A percentile compares a stretch with the other conserved stretches of the same genome.
Conservation (phyloP, 2,888 invertebrate genomes). For the Himalopsyche tibetana region DNA sequence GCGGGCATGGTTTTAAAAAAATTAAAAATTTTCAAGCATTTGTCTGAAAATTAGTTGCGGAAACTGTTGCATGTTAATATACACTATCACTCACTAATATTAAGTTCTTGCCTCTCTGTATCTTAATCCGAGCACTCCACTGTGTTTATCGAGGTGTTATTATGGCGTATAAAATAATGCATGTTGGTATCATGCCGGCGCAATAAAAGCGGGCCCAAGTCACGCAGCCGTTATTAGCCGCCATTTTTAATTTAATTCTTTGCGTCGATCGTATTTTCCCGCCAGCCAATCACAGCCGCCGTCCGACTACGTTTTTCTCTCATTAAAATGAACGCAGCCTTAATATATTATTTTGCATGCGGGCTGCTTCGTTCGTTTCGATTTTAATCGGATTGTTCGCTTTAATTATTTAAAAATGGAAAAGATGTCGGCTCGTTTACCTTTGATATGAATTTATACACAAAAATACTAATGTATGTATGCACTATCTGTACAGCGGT, state of each 20-base stretch:
- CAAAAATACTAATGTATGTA: no score
- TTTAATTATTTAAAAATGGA: constrained; percentile 41
- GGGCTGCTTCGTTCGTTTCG: constrained; percentile 19
- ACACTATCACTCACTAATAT: no score
- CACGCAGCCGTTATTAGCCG: constrained; percentile 65
- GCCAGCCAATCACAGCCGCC: constrained; percentile 59
- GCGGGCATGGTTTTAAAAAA: no score
- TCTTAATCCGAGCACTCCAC: constrained; percentile 45
- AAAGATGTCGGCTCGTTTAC: neutral
- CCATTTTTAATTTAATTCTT: constrained; percentile 64
- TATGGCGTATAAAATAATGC: constrained; percentile 65
- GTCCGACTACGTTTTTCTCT: constrained; percentile 46
- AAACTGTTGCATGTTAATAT: no score
- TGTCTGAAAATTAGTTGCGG: no score
- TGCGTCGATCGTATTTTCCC: constrained; percentile 51
- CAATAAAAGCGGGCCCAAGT: constrained; percentile 60
- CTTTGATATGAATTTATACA: neutral
- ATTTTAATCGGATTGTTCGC: constrained; percentile 1
- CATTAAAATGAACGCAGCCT: constrained; percentile 4
- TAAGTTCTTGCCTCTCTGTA: constrained; percentile 1
- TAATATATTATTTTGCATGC: constrained; percentile 48
- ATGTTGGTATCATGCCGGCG: constrained; percentile 52
- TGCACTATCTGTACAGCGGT: no score
- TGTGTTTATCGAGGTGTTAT: constrained; percentile 60
- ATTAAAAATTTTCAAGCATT: no score